phyloP scores from a whole-genome alignment of 2,113 vertebrate species.

The Rhinolophus ferrumequinum region DNA sequence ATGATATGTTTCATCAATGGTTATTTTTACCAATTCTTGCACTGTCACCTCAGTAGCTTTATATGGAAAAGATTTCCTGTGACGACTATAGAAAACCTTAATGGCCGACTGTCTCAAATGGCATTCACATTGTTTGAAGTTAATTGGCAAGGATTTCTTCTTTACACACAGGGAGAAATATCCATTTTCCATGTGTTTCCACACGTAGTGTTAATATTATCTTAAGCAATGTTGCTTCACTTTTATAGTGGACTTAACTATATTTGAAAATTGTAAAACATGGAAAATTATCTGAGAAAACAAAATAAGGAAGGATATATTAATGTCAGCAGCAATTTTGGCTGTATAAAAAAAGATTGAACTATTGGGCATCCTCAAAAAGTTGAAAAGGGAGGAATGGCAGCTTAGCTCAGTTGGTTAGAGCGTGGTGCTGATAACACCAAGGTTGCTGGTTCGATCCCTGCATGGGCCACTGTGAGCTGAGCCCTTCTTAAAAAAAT shows the following conservation, averaged over 20 bases:
- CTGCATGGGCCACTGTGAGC: too few species aligned
- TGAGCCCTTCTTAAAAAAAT: too few species aligned
- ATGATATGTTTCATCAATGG: not conserved
- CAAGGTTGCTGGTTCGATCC: too few species aligned
- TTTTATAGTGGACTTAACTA: not conserved
- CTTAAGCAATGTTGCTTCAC: not conserved
- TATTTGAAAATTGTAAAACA: not conserved
- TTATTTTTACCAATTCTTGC: not conserved
- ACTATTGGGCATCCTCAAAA: not conserved
- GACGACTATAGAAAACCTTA: not conserved
- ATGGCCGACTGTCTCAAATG: not conserved
- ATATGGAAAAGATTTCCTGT: not conserved
- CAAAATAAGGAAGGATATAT: not conserved
- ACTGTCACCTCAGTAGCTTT: not conserved
- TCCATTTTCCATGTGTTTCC: not conserved
- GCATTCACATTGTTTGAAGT: not conserved
- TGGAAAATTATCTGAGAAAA: not conserved
- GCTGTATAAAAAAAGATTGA: not conserved
- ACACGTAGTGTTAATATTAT: not conserved
- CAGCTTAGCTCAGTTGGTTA: too few species aligned
- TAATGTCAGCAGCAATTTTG: not conserved
- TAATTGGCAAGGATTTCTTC: not conserved
- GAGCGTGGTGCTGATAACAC: too few species aligned
- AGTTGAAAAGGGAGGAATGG: not conserved
- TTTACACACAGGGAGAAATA: not conserved